Evolutionary conservation across 92 coral and sea anemone species (phyloP).

Genomic region (Scolanthus callimorphus): DNA sequence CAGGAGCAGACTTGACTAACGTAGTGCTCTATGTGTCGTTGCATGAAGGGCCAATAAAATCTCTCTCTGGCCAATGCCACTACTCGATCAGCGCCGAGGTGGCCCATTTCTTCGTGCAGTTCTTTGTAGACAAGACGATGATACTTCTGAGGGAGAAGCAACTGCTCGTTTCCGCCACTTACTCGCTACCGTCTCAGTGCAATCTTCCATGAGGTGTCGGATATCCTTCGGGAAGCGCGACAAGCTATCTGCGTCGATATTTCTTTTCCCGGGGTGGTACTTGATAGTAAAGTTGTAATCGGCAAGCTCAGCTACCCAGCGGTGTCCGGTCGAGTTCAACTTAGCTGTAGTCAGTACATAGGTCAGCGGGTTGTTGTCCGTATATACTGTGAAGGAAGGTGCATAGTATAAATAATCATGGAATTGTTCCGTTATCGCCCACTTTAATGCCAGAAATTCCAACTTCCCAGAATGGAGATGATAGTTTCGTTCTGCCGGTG

Average conservation of each 20-base stretch:
- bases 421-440: slow-evolving; percentile 39
- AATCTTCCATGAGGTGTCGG: slow-evolving; percentile 20
- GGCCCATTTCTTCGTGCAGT: slow-evolving; percentile 61
- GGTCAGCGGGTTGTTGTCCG: slow-evolving; percentile 44
- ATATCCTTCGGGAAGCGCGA: slow-evolving; percentile 14
- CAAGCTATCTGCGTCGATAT: slow-evolving; percentile 29
- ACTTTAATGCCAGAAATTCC: slow-evolving; percentile 37
- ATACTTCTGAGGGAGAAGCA: slow-evolving; percentile 37
- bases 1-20: slow-evolving; percentile 23
- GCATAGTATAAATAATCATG: slow-evolving; percentile 35
- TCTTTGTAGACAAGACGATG: slow-evolving; percentile 34
- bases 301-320: slow-evolving; percentile 46
- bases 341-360: slow-evolving; percentile 38
- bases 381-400: slow-evolving; percentile 18
- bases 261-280: slow-evolving; percentile 27
- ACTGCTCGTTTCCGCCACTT: slow-evolving; percentile 37
- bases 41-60: slow-evolving; percentile 46
- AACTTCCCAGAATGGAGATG: background rate
- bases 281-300: slow-evolving; percentile 45
- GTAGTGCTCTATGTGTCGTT: slow-evolving; percentile 34
- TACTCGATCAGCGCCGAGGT: slow-evolving; percentile 41
- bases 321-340: slow-evolving; percentile 35
- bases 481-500: background rate
- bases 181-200: slow-evolving; percentile 25
- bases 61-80: slow-evolving; percentile 33